Evolutionary conservation across 2,113 vertebrate genomes (phyloP), one percentile per base, ranked within the genome.

Genomic region (Engystomops pustulosus): DNA sequence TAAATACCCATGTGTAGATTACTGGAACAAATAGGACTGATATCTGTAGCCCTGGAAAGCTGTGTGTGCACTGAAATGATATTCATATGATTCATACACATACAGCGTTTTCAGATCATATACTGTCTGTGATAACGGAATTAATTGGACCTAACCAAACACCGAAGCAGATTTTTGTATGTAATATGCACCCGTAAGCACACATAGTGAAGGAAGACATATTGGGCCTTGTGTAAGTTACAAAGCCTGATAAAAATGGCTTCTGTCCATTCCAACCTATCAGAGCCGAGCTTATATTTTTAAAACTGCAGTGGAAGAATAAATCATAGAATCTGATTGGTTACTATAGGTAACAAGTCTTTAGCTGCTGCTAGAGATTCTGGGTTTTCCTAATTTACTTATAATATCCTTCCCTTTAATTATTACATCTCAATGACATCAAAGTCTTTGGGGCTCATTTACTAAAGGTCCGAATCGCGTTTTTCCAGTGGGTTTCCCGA

Each of bases 81-180:
- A 89, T 86, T 88, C 84, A 89, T 91, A 91, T 41, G n/a, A 14
- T 14, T 71, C 69, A 71, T 23, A 71, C n/a, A 44, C 3, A 41
- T 70, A 23, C 32, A 36, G 14, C 11, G 20, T 15, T 71, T 38
- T 18, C 20, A 45, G 34, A 71, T 44, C 2, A 41, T 44, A 71
- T 71, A 71, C 68, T 71, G n/a, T 15, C 38, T 44, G 18, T 71
- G n/a, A 71, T 44, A 71, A 14, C 44, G 12, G 38, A 25, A 25
- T 41, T 25, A 44, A 20, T 70, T 30, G 32, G 60, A 65, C 38
- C n/a, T 71, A 25, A 44, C 32, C 18, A 71, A 71, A 71, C n/a
- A 71, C 68, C 25, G 20, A 44, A 65, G 30, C 60, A 65, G 60
- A 65, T 34, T 36, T 67, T 10, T 67, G 62, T 8, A 32, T 20